Evolutionary conservation across 2,888 invertebrate genomes (phyloP), one percentile per base, ranked within the genome.

Genomic region (Coelopa pilipes): DNA sequence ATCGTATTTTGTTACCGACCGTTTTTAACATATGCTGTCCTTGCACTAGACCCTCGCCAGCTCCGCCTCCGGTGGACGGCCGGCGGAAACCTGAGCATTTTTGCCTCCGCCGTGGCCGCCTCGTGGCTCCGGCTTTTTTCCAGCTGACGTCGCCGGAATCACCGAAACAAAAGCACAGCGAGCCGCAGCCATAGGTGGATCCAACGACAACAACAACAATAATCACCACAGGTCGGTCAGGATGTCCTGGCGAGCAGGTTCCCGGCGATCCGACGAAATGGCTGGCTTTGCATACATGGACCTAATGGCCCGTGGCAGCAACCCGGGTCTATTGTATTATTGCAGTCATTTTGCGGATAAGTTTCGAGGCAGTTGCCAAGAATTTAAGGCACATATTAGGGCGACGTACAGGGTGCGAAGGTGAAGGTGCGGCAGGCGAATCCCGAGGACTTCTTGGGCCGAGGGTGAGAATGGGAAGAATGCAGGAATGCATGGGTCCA

Each of bases 11-110:
- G 62, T 72, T 57, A 46, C 34, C 34, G 7, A 34, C 67, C 67
- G 67, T 72, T 72, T 72, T 59, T 59, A 72, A 67, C 72, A 72
- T 67, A 72, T 67, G 72, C 67, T 72, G 72, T 72, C 72, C 72
- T 67, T 72, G 66, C 72, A 67, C 67, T 72, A 50, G 66, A 72
- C 49, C 49, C 57, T 15, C 55, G 57, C 19, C 57, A 57, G 9
- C 24, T 59, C 13, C 24, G 13, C 46, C 47, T 47, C 34, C 59
- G 11, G 53, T 24, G 46, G 66, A 19, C 50, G 15, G 24, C 55
- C 49, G 19, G 55, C 12, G 62, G 53, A 50, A 70, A 70, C 63
- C 71, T 53, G 63, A 71, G 62, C 53, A 63, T 63, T 71, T 62
- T 50, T 55, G 63, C 71, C 71, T 71, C 45, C 50, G 50, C 19